Base-by-base conservation (phyloP, 2,113 vertebrate genomes). In the Hydrolagus affinis region DNA sequence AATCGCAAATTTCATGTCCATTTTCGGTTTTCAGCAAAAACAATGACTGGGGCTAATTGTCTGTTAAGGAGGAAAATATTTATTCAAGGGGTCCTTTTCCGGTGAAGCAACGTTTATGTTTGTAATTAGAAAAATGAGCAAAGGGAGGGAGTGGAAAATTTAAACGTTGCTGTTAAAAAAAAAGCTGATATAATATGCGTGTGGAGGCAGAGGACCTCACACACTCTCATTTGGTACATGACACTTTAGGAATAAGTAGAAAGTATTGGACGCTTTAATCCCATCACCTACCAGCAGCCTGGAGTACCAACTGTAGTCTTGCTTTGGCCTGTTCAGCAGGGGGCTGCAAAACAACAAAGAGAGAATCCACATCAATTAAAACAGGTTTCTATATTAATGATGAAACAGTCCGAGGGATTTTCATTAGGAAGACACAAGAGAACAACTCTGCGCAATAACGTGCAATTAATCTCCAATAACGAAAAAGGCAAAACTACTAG, bases 291-390 rank as follows among this genome's bases (percentile, higher is more conserved):
- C 98, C 98, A 91, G 96, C 97, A 88, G 97, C 96, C 94, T 98
- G 95, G 11, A 98, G 94, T 56, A 98, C 96, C 90, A 98, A 87
- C 74, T 98, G 97, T 59, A 99, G 91, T 88, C 96, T 94, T 85
- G 95, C 96, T 88, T 98, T 98, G 88, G 96, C 96, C 89, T 99
- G 97, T 87, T 98, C 96, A 66, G 96, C 94, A 87, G 96, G 95
- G 86, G 96, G 95, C 98, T 99, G 92, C 57, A 87, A 90, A 89
- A 88, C 86, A 93, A 91, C 87, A 87, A 88, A 87, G 32, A 44
- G 19, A 71, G 64, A 66, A 68, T 28, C 14, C 62, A 68, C 78
- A 68, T 83, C 78, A 66, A 32, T 19, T 78, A 80, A 62, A 83
- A 83, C 32, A 28, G 78, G 66, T 64, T 64, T 83, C 23, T 64